Conservation (phyloP, 1,140 invertebrate genomes). For the Sminthurinus signatus region DNA sequence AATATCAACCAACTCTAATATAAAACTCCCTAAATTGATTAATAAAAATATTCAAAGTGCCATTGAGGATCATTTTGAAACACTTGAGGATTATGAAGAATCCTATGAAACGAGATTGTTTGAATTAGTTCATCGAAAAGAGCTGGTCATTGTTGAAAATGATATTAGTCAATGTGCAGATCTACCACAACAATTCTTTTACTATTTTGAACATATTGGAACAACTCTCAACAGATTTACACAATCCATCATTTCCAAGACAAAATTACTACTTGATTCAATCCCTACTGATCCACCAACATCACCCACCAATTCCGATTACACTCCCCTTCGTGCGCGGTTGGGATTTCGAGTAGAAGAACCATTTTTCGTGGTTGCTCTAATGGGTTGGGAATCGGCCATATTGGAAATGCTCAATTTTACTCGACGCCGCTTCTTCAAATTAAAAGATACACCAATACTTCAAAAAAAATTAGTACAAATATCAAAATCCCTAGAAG, state of each 20-base stretch:
- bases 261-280: background rate
- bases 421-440: no score
- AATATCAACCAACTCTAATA: background rate
- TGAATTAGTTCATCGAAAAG: background rate
- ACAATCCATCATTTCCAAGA: no score
- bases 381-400: background rate
- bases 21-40: background rate
- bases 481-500: no score
- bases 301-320: background rate
- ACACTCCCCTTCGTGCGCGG: background rate
- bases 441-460: no score
- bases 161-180: conserved; percentile 2
- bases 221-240: background rate
- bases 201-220: background rate
- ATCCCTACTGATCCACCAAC: background rate
- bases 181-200: conserved; percentile 6
- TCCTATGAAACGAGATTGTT: conserved; percentile 2
- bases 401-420: background rate
- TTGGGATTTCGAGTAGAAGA: background rate
- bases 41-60: background rate
- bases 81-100: conserved; percentile 6
- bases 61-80: conserved; percentile 1
- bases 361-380: background rate
- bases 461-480: no score
- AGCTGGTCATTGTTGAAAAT: conserved; percentile 1